A percentile compares a stretch with the other conserved stretches of the same genome.
phyloP scores from a whole-genome alignment of 2,113 vertebrate species.

The Pangasianodon gigas region DNA sequence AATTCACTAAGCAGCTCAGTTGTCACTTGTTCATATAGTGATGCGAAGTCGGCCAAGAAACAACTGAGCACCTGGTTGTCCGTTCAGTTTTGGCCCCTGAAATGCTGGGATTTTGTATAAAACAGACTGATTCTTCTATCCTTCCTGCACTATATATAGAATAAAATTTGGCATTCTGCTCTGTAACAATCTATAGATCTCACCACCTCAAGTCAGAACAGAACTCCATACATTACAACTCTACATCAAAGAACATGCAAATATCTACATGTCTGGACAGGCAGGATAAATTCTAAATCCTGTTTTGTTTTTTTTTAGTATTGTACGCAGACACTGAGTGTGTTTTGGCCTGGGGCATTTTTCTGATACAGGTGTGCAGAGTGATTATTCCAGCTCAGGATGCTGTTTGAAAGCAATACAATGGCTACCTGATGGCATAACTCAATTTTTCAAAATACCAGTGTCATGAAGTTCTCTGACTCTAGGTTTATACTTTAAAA shows the following conservation, averaged over 20 bases:
- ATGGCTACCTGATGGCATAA: not conserved
- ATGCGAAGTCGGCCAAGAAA: not conserved
- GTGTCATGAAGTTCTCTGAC: not conserved
- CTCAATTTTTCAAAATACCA: not conserved
- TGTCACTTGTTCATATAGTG: not conserved
- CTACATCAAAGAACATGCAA: not conserved
- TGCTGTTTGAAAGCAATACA: not conserved
- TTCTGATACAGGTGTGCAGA: not conserved
- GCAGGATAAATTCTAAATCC: not conserved
- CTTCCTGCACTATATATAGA: not conserved
- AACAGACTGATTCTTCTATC: too few species aligned
- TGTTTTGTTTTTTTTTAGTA: not conserved
- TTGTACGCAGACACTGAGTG: not conserved
- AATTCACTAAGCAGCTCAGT: not conserved
- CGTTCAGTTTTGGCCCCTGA: not conserved
- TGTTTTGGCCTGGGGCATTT: slow-evolving; percentile 8
- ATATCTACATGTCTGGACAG: slow-evolving; percentile 33
- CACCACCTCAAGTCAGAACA: not conserved
- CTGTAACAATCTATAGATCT: not conserved
- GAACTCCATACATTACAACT: not conserved
- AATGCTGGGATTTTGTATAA: not conserved
- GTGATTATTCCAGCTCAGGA: not conserved
- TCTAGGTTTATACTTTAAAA: not conserved
- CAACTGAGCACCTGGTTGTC: not conserved
- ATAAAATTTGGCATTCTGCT: not conserved